Conservation (phyloP, 2,113 vertebrate species). For the Cariama cristata region DNA sequence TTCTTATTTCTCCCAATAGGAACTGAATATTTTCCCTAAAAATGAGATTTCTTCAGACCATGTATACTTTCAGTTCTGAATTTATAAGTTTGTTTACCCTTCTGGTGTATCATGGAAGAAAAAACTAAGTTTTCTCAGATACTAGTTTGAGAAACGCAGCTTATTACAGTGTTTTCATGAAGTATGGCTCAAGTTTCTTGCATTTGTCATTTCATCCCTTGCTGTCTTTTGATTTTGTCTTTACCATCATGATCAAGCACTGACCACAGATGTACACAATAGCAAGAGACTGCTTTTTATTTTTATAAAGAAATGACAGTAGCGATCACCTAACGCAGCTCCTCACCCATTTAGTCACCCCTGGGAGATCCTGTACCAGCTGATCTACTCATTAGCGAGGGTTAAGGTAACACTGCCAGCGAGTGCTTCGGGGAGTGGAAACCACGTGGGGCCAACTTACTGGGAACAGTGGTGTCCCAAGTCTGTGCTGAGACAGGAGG, state of each 20-base stretch:
- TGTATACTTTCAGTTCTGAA: background rate
- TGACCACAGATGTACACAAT: background rate
- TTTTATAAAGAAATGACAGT: background rate
- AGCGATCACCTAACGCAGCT: background rate
- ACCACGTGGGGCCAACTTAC: background rate
- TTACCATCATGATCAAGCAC: background rate
- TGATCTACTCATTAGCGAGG: background rate
- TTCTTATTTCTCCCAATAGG: background rate
- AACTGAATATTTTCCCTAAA: background rate
- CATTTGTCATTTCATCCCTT: background rate
- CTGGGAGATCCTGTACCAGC: background rate
- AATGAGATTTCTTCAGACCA: background rate
- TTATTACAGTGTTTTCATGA: background rate
- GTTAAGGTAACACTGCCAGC: background rate
- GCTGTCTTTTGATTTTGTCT: background rate
- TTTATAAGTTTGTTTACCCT: background rate
- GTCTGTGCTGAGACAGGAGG: background rate
- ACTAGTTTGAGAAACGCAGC: background rate
- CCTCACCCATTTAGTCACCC: background rate
- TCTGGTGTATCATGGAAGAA: background rate
- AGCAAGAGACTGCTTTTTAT: background rate
- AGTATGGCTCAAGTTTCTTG: background rate
- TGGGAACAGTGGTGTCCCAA: background rate
- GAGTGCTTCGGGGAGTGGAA: background rate
- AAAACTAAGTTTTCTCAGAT: background rate